A percentile compares a stretch with the other conserved stretches of the same genome.
phyloP scores from a whole-genome alignment of 1,140 invertebrate species.

The Solenopsis invicta region DNA sequence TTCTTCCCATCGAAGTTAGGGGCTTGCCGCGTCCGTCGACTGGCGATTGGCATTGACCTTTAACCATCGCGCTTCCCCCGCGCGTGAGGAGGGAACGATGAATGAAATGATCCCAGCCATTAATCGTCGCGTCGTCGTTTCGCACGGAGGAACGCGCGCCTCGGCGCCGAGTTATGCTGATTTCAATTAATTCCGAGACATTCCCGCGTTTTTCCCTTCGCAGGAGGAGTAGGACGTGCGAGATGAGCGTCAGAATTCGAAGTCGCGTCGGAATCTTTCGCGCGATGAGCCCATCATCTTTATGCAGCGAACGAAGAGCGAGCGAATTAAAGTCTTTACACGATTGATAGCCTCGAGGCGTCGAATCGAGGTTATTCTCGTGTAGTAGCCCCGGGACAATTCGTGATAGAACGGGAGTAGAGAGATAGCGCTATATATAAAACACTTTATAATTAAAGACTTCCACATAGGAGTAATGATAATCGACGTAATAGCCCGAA shows the following conservation, averaged over 20 bases:
- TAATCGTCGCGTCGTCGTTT: conserved; percentile 72
- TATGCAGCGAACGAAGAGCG: neutral
- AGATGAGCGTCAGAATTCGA: conserved; percentile 44
- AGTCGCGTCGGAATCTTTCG: neutral
- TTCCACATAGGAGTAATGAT: conserved; percentile 62
- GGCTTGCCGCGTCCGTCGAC: conserved; percentile 62
- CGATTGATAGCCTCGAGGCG: conserved; percentile 24
- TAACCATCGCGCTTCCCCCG: conserved; percentile 56
- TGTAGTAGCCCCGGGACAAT: conserved; percentile 33
- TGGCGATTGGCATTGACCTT: conserved; percentile 75
- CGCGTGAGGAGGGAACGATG: conserved; percentile 63
- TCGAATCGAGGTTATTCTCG: conserved; percentile 49
- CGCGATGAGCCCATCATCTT: conserved; percentile 13
- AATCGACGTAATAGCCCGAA: conserved; percentile 74
- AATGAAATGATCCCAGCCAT: conserved; percentile 75
- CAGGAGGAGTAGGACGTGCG: neutral
- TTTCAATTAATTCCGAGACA: conserved; percentile 79
- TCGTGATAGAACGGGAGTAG: conserved; percentile 31
- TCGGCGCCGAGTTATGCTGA: conserved; percentile 75
- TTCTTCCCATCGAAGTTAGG: conserved; percentile 71
- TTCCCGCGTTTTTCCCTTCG: conserved; percentile 69
- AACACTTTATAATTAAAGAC: conserved; percentile 76
- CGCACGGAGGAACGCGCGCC: conserved; percentile 72
- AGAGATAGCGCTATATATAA: conserved; percentile 61
- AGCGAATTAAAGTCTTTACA: conserved; percentile 26